phyloP scores from a whole-genome alignment of 2,888 invertebrate species.

The Megamerina dolium region DNA sequence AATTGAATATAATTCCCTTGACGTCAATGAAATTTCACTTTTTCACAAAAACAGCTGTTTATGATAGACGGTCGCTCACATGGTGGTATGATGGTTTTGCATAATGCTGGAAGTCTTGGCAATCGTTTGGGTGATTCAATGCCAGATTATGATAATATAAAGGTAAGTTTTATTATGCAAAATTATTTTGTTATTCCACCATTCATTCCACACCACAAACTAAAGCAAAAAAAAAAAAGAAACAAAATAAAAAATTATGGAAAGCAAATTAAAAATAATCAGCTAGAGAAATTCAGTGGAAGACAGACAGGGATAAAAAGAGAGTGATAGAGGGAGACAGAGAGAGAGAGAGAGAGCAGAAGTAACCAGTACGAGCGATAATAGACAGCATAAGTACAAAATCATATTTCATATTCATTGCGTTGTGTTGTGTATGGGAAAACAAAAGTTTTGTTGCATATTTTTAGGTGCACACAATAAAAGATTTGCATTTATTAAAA shows the following conservation, averaged over 20 bases:
- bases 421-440: neutral
- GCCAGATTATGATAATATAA: constrained; percentile 67
- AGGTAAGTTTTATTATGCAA: constrained; percentile 49
- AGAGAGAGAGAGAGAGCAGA: neutral
- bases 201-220: neutral
- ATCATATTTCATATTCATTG: constrained; percentile 13
- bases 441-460: neutral
- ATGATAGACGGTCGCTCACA: constrained; percentile 57
- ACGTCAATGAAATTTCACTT: too few relatives aligned
- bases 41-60: too few relatives aligned
- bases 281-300: too few relatives aligned
- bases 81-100: constrained; percentile 52
- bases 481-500: constrained; percentile 5
- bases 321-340: neutral
- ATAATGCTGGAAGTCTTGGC: constrained; percentile 54
- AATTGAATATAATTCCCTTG: too few relatives aligned
- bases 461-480: neutral
- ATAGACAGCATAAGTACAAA: too few relatives aligned
- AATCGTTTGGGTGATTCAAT: constrained; percentile 51
- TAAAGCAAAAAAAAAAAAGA: neutral
- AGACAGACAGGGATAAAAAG: too few relatives aligned
- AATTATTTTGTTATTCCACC: too few relatives aligned
- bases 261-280: neutral
- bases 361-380: too few relatives aligned
- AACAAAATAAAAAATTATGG: neutral